Base-by-base conservation (phyloP, 2,888 invertebrate species). In the Sclerodermus sp. region DNA sequence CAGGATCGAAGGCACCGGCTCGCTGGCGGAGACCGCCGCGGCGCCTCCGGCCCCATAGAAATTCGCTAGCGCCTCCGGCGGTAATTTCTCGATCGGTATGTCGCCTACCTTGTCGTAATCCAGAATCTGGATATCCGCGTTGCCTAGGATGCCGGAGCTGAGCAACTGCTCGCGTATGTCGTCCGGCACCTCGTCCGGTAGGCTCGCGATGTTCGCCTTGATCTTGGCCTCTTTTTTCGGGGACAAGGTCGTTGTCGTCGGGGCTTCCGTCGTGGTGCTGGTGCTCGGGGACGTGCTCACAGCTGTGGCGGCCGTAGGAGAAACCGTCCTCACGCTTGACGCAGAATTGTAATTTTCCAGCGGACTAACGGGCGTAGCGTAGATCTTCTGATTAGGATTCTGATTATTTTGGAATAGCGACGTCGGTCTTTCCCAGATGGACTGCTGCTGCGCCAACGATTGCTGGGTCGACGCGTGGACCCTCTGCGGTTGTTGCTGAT, bases 21-120 rank as follows among this genome's bases (percentile, higher is more conserved):
- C 90, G 29, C 79, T 76, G 5, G 77, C 70, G 16, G 87, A 83
- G 50, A 88, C 83, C 71, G 89, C 88, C 56, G 88, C 84, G 5
- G 82, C 89, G 49, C 91, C 91, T 45, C 91, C 92, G n/a, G 89
- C 89, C 15, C 88, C 86, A 69, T 91, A 92, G 77, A 93, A 91
- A 74, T 92, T 91, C 32, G 91, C 91, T 50, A 93, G 77, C 63
- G 92, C 92, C 77, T 93, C 91, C 45, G 91, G 90, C 1, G 92
- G 91, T 43, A 93, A 77, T 55, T 88, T 90, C 56, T 91, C 91
- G 44, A 93, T 80, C 3, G 90, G 88, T 47, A 91, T 91, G 56
- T 91, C 92, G 29, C 93, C 92, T 36, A 91, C 87, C 81, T 93
- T 92, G 68, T 93, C 92, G 66, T 93, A 93, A 78, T 93, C 92